Base-by-base conservation (phyloP, 1,140 invertebrate species). In the Zaprionus capensis region DNA sequence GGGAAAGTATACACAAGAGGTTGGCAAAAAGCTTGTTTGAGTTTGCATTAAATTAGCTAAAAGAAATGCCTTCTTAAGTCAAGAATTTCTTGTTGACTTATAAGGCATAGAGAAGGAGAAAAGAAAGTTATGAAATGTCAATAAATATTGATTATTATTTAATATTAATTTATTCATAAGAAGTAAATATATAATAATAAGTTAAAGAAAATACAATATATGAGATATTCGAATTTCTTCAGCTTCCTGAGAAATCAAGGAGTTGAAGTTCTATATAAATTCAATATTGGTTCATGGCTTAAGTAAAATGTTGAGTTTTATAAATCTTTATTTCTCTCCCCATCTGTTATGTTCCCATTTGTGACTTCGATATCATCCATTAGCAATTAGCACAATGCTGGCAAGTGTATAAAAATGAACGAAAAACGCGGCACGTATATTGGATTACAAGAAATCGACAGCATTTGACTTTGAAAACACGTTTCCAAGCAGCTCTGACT, bases 371-470 rank as follows among this genome's bases (percentile, higher is more conserved):
- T 44, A 36, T 4, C 41, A 57, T 34, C 17, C 28, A 24, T 17
- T 36, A 38, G 12, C 46, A 86, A 85, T 86, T 85, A 82, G 67
- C 82, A 82, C 72, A 53, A 44, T 57, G 58, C 41, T 34, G 41
- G 24, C 24, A 55, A 73, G 28, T 63, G 24, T 56, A 59, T 55
- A 51, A 49, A 0, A 46, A 68, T 58, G 31, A 44, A 36, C 56
- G 11, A 53, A 69, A 69, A 74, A 58, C 53, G 36, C 36, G 70
- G 64, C 51, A 46, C 34, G 14, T 56, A 70, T 80, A 88, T 88
- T 87, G 56, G 64, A 78, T 81, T 88, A 88, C 84, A 81, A 79
- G 67, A 76, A 53, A 71, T 76, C 68, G 72, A 72, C 56, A 34
- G 56, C 24, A 20, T 67, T 63, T 64, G 66, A 66, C 74, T 73